Evolutionary conservation across 2,797 vertebrate species (phyloP).

Genomic region (Alcedo atthis): DNA sequence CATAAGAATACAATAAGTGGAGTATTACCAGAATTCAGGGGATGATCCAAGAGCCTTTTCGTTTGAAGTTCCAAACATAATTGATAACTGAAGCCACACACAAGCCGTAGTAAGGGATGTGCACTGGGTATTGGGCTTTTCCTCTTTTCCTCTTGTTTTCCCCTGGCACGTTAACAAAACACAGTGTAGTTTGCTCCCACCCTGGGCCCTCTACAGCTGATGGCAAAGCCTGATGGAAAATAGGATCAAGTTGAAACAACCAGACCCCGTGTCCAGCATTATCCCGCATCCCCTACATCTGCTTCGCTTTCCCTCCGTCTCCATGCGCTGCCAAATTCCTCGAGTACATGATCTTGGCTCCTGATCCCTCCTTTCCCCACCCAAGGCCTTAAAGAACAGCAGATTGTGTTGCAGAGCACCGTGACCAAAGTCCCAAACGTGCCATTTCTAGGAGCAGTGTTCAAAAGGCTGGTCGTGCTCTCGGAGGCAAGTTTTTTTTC

Average conservation of each 20-base stretch:
- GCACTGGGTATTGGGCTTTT: background rate
- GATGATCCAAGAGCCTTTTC: background rate
- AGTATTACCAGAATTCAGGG: background rate
- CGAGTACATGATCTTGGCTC: background rate
- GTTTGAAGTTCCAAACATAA: background rate
- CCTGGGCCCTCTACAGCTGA: background rate
- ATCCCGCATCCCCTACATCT: background rate
- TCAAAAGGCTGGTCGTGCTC: background rate
- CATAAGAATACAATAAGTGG: background rate
- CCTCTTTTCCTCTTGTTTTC: background rate
- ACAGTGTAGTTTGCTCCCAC: background rate
- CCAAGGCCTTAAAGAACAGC: background rate
- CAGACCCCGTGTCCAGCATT: background rate
- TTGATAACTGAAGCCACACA: background rate
- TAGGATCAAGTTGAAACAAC: background rate
- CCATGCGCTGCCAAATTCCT: background rate
- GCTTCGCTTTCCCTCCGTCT: background rate
- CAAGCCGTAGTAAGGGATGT: background rate
- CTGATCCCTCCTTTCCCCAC: background rate
- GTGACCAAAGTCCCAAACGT: background rate
- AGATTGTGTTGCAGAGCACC: background rate
- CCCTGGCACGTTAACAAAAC: background rate
- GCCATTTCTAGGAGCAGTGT: background rate
- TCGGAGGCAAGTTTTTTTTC: background rate
- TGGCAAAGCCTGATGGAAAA: background rate